These are phyloP conservation scores for Zaprionus gabonicus DNA, from an alignment of 1,140 invertebrate genomes.

Conservation along the genomic window DNA sequence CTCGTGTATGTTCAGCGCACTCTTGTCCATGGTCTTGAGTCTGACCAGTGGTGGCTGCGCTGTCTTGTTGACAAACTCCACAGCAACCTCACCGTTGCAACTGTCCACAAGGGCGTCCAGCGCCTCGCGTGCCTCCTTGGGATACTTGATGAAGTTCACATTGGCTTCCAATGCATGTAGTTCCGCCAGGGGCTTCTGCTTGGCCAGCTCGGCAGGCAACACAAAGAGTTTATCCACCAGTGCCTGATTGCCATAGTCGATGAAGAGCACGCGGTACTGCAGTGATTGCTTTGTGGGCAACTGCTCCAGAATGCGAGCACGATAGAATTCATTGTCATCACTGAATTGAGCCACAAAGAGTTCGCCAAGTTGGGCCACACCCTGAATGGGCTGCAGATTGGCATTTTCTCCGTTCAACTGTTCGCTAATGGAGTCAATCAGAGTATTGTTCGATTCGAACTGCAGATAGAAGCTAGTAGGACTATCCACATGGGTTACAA, in stretches of 20 bases:
- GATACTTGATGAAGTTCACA: slow-evolving; percentile 46
- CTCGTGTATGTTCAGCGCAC: slow-evolving; percentile 58
- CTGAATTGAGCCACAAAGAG: slow-evolving; percentile 65
- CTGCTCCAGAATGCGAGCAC: slow-evolving; percentile 64
- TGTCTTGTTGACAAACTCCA: slow-evolving; percentile 63
- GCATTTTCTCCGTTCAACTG: slow-evolving; percentile 44
- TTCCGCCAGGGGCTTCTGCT: slow-evolving; percentile 86
- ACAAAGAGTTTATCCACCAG: slow-evolving; percentile 86
- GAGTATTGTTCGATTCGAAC: slow-evolving; percentile 43
- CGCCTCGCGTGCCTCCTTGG: slow-evolving; percentile 47
- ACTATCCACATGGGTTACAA: slow-evolving; percentile 67
- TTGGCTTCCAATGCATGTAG: slow-evolving; percentile 86
- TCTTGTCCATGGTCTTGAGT: slow-evolving; percentile 51
- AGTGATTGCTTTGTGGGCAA: slow-evolving; percentile 37
- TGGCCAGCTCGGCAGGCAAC: slow-evolving; percentile 87
- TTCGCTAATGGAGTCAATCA: slow-evolving; percentile 60
- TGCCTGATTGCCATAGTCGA: slow-evolving; percentile 90
- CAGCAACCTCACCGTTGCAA: slow-evolving; percentile 72
- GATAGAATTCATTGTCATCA: slow-evolving; percentile 63
- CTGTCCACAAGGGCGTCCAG: slow-evolving; percentile 70
- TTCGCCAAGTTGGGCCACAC: slow-evolving; percentile 35
- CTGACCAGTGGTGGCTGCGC: slow-evolving; percentile 51
- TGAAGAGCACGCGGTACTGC: slow-evolving; percentile 87
- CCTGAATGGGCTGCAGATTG: slow-evolving; percentile 34
- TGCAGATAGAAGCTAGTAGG: slow-evolving; percentile 68